Conservation (phyloP, 2,888 invertebrate species). For the Cordilura impudica region DNA sequence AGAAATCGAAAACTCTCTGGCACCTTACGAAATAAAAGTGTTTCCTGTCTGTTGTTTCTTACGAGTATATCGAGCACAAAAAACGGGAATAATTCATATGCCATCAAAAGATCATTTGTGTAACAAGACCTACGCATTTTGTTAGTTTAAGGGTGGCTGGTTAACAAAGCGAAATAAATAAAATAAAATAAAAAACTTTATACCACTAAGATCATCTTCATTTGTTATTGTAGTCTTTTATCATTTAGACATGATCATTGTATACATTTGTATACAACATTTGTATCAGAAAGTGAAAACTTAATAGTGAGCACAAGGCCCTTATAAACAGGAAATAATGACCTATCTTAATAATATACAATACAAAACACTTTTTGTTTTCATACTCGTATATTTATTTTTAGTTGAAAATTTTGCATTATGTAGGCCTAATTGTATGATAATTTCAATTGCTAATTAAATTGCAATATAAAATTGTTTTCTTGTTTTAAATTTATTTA, state of each 20-base stretch:
- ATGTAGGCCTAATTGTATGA: slow-evolving; percentile 35
- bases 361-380: neutral
- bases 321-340: slow-evolving; percentile 52
- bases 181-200: slow-evolving; percentile 1
- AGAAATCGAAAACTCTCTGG: slow-evolving; percentile 56
- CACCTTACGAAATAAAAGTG: slow-evolving; percentile 49
- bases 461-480: slow-evolving; percentile 30
- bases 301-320: slow-evolving; percentile 1
- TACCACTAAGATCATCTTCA: slow-evolving; percentile 46
- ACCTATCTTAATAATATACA: slow-evolving; percentile 54
- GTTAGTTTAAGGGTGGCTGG: slow-evolving; percentile 50
- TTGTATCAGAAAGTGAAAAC: slow-evolving; percentile 54
- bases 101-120: no score
- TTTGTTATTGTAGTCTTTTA: slow-evolving; percentile 50
- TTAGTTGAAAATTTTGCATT: neutral
- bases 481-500: slow-evolving; percentile 35
- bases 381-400: neutral
- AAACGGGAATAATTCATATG: slow-evolving; percentile 22
- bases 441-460: slow-evolving; percentile 58
- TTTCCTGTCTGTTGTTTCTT: slow-evolving; percentile 50
- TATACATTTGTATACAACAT: slow-evolving; percentile 18
- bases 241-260: slow-evolving; percentile 49
- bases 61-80: neutral
- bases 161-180: neutral
- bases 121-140: slow-evolving; percentile 37